A percentile compares a stretch with the other conserved stretches of the same genome.
These are phyloP conservation scores for Tinea semifulvella DNA, from an alignment of 2,888 invertebrate genomes.

Conservation along the genomic window DNA sequence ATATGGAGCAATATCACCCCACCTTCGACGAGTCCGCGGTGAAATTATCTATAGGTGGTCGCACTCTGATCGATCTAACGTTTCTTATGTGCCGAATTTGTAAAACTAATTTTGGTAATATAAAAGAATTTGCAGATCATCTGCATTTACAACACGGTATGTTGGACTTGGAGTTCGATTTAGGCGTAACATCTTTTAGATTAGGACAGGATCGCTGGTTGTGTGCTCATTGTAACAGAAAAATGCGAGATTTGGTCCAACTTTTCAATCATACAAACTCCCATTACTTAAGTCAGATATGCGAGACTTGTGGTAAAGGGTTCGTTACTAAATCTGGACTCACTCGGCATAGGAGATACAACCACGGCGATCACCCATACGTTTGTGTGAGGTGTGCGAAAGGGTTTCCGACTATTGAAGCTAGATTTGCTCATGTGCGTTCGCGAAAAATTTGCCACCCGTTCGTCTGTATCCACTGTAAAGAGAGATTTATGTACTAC, in stretches of 20 bases:
- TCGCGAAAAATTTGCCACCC: conserved; percentile 9
- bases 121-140: conserved; percentile 15
- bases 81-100: conserved; percentile 15
- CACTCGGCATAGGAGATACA: background rate
- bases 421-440: conserved; percentile 9
- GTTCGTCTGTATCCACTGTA: conserved; percentile 13
- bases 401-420: conserved; percentile 13
- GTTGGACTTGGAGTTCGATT: conserved; percentile 5
- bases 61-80: conserved; percentile 13
- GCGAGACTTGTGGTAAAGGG: conserved; percentile 15
- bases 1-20: conserved; percentile 20
- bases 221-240: conserved; percentile 15
- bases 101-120: background rate
- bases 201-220: conserved; percentile 10
- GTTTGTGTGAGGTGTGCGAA: conserved; percentile 11
- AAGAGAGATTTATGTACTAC: conserved; percentile 14
- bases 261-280: conserved; percentile 14
- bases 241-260: conserved; percentile 2
- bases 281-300: conserved; percentile 15
- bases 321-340: conserved; percentile 15
- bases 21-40: conserved; percentile 11
- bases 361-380: background rate
- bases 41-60: background rate
- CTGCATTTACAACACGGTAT: conserved; percentile 11
- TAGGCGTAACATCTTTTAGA: conserved; percentile 12